Percentiles rank a stretch among this genome's conserved stretches.
These are phyloP conservation scores for Papilio aristodemus DNA, from an alignment of 1,140 invertebrate species.

Conservation along the genomic window DNA sequence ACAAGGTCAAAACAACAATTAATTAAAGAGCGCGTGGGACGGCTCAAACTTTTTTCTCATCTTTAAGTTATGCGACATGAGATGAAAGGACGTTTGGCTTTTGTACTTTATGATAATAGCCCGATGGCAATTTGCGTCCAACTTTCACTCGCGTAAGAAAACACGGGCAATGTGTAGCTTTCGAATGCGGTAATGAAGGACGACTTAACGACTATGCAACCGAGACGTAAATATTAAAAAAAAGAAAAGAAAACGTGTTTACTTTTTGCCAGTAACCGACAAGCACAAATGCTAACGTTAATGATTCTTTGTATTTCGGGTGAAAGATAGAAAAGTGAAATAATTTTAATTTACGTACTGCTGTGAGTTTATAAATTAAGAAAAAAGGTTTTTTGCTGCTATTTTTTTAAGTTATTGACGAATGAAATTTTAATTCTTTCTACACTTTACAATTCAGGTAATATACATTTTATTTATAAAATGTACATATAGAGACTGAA, in stretches of 20 bases:
- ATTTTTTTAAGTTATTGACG: too few species aligned
- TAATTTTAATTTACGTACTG: background rate
- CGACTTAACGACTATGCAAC: background rate
- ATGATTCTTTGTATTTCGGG: background rate
- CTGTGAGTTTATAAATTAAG: background rate
- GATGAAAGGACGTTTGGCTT: slow-evolving; percentile 21
- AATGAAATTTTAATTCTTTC: too few species aligned
- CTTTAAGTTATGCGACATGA: slow-evolving; percentile 18
- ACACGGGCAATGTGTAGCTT: slow-evolving; percentile 28
- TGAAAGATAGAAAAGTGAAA: slow-evolving; percentile 12
- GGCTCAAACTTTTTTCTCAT: background rate
- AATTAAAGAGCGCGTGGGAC: background rate
- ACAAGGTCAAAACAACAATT: slow-evolving; percentile 14
- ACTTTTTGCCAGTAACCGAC: background rate
- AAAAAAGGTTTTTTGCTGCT: background rate
- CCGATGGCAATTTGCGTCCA: slow-evolving; percentile 27
- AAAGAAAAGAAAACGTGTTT: slow-evolving; percentile 1
- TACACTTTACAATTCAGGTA: too few species aligned
- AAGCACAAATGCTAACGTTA: background rate
- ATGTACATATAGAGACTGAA: background rate
- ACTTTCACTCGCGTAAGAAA: slow-evolving; percentile 28
- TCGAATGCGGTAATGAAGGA: slow-evolving; percentile 24
- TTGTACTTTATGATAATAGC: slow-evolving; percentile 29
- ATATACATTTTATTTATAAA: too few species aligned
- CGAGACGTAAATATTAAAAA: slow-evolving; percentile 1